phyloP scores from a whole-genome alignment of 2,888 invertebrate species.

The Pristionchus arcanus region DNA sequence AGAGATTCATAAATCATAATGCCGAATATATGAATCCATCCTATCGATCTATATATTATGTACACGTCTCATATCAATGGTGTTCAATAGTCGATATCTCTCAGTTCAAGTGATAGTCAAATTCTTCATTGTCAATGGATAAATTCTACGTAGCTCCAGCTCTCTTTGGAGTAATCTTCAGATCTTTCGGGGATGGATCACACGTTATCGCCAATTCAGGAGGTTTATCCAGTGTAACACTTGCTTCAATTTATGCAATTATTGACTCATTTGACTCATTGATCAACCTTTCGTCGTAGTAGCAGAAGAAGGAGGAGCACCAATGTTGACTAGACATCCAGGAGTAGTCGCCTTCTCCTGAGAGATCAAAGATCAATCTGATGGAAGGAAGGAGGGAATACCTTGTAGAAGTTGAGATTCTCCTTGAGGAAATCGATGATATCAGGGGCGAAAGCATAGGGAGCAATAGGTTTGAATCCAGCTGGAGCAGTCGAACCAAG shows the following conservation, averaged over 20 bases:
- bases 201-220: constrained; percentile 18
- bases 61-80: background rate
- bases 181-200: constrained; percentile 52
- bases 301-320: background rate
- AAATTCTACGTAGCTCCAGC: constrained; percentile 32
- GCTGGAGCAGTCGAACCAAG: constrained; percentile 4
- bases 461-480: constrained; percentile 50
- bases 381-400: background rate
- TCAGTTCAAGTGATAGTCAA: constrained; percentile 45
- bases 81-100: background rate
- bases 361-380: constrained; percentile 49
- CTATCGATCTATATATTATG: background rate
- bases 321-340: constrained; percentile 1
- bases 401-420: constrained; percentile 50
- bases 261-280: background rate
- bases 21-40: background rate
- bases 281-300: constrained; percentile 19
- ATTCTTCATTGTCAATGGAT: constrained; percentile 9
- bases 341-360: constrained; percentile 24
- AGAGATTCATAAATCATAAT: constrained; percentile 66
- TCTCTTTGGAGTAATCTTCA: constrained; percentile 46
- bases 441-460: constrained; percentile 45
- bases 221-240: constrained; percentile 29
- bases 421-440: constrained; percentile 44
- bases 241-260: background rate